Evolutionary conservation across 2,888 invertebrate genomes (phyloP).

Genomic region (Drosophila kambysellisi): DNA sequence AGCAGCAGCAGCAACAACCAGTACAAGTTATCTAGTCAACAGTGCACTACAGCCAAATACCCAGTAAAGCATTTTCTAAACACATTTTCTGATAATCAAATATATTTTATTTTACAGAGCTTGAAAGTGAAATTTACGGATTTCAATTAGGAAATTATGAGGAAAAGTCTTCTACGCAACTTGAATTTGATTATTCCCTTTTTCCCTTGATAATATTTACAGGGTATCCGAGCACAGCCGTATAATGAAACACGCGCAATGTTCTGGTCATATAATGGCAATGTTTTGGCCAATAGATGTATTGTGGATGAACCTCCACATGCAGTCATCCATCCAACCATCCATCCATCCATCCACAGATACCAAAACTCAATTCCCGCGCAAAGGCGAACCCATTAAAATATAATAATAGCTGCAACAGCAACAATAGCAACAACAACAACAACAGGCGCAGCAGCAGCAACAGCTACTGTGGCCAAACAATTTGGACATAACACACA

Average conservation of each 20-base stretch:
- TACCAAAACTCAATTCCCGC: constrained; percentile 58
- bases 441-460: constrained; percentile 12
- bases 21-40: not conserved
- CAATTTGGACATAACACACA: constrained; percentile 77
- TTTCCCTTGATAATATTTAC: not conserved
- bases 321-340: constrained; percentile 21
- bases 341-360: constrained; percentile 27
- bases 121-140: too few relatives aligned
- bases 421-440: constrained; percentile 14
- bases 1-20: constrained; percentile 2
- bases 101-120: too few relatives aligned
- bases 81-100: not conserved
- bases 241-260: constrained; percentile 75
- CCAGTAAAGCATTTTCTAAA: not conserved
- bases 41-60: not conserved
- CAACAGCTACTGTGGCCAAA: constrained; percentile 65
- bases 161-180: not conserved
- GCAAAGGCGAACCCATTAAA: constrained; percentile 77
- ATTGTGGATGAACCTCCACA: constrained; percentile 20
- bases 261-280: constrained; percentile 68
- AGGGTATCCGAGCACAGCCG: constrained; percentile 38
- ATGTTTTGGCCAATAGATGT: constrained; percentile 62
- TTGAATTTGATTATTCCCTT: not conserved
- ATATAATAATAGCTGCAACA: constrained; percentile 76
- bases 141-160: not conserved